These are phyloP conservation scores for Aplocera efformata DNA, from an alignment of 2,888 invertebrate genomes.

Conservation along the genomic window DNA sequence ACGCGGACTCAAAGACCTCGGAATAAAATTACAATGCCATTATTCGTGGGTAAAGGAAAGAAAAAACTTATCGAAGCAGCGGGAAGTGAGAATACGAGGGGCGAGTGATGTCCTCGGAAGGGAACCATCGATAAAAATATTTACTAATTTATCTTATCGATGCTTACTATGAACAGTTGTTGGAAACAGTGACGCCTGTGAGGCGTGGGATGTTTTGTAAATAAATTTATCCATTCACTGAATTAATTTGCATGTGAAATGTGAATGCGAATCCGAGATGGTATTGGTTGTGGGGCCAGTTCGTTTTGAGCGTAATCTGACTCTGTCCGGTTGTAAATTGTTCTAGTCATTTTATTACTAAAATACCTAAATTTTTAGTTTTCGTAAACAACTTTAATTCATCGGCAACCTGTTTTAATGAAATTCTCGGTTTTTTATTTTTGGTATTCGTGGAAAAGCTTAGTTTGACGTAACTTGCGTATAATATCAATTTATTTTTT, in stretches of 20 bases:
- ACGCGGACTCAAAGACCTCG: conserved; percentile 38
- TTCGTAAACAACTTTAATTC: conserved; percentile 2
- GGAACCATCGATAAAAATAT: conserved; percentile 22
- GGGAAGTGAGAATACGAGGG: conserved; percentile 41
- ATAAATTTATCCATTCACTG: conserved; percentile 19
- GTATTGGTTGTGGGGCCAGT: conserved; percentile 2
- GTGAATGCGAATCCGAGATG: conserved; percentile 1
- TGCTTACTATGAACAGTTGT: conserved; percentile 9
- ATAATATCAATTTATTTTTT: too few species aligned
- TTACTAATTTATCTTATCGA: conserved; percentile 12
- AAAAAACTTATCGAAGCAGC: conserved; percentile 47
- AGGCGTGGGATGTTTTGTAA: conserved; percentile 11
- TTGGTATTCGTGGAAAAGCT: neutral
- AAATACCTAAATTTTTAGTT: neutral
- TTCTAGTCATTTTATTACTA: conserved; percentile 2
- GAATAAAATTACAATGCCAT: conserved; percentile 52
- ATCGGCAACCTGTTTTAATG: conserved; percentile 13
- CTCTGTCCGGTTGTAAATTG: neutral
- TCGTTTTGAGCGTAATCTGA: conserved; percentile 3
- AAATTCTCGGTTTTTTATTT: conserved; percentile 9
- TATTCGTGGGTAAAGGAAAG: conserved; percentile 42
- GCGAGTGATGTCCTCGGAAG: conserved; percentile 31
- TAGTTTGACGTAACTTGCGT: too few species aligned
- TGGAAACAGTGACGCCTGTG: conserved; percentile 8
- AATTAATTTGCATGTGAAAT: conserved; percentile 21